phyloP scores from a whole-genome alignment of 23 tunicate species.

The Corella eumyota region DNA sequence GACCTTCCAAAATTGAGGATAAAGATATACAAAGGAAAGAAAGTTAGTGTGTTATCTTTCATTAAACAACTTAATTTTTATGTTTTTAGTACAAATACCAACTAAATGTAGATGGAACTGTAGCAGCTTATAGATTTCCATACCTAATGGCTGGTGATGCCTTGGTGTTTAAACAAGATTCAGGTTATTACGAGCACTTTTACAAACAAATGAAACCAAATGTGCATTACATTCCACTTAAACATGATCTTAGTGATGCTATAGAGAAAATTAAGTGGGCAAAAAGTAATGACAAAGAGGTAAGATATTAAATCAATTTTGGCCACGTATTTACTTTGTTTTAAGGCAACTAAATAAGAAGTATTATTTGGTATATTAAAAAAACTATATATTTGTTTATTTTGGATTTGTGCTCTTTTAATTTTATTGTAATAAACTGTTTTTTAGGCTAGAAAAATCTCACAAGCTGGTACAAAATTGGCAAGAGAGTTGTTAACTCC shows the following conservation, averaged over 20 bases:
- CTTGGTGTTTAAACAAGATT: slow-evolving; percentile 86
- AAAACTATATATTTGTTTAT: background rate
- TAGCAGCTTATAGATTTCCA: slow-evolving; percentile 95
- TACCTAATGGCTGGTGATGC: slow-evolving; percentile 66
- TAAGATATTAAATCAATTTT: slow-evolving; percentile 1
- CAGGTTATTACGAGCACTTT: slow-evolving; percentile 94
- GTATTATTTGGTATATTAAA: background rate
- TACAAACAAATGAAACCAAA: slow-evolving; percentile 65
- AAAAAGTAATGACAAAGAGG: slow-evolving; percentile 66
- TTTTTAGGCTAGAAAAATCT: slow-evolving; percentile 62
- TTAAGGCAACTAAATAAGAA: background rate
- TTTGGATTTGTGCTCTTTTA: too few species aligned
- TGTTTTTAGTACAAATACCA: slow-evolving; percentile 82
- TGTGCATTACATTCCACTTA: slow-evolving; percentile 65
- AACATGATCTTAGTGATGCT: slow-evolving; percentile 60
- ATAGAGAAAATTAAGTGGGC: slow-evolving; percentile 87
- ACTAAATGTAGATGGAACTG: slow-evolving; percentile 94
- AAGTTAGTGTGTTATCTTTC: background rate
- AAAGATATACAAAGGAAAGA: too few species aligned
- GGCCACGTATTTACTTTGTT: too few species aligned
- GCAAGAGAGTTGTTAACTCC: slow-evolving; percentile 81
- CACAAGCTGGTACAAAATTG: slow-evolving; percentile 62
- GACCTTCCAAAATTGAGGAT: too few species aligned
- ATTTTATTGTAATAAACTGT: too few species aligned
- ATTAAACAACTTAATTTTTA: background rate